Conservation (phyloP, 2,113 vertebrate species). For the Syngnathoides biaculeatus region DNA sequence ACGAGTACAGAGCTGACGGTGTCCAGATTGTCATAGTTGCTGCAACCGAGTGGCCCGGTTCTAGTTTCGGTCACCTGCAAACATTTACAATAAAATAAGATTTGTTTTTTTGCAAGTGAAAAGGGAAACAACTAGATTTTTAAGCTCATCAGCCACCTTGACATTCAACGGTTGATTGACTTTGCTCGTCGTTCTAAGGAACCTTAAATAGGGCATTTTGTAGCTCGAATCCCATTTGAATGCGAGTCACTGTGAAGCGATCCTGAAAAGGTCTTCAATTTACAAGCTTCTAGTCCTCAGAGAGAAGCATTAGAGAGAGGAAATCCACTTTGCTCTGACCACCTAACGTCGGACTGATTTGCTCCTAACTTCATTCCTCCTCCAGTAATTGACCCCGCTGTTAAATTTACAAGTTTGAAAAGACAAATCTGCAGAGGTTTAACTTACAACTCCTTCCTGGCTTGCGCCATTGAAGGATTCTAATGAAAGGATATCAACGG, state of each 20-base stretch:
- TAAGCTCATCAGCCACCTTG: not conserved
- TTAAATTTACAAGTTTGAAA: slow-evolving; percentile 8
- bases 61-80: slow-evolving; percentile 92
- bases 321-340: slow-evolving; percentile 24
- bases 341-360: slow-evolving; percentile 23
- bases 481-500: slow-evolving; percentile 37
- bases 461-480: slow-evolving; percentile 26
- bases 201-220: slow-evolving; percentile 9
- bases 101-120: not conserved
- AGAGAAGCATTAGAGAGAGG: slow-evolving; percentile 30
- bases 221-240: slow-evolving; percentile 22
- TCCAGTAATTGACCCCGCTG: slow-evolving; percentile 16
- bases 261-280: slow-evolving; percentile 32
- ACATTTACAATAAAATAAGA: not conserved
- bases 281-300: slow-evolving; percentile 21
- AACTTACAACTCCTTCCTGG: slow-evolving; percentile 14
- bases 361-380: slow-evolving; percentile 14
- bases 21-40: slow-evolving; percentile 98
- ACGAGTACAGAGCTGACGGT: slow-evolving; percentile 96
- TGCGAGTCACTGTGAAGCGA: slow-evolving; percentile 28
- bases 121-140: not conserved
- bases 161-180: slow-evolving; percentile 2
- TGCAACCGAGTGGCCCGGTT: slow-evolving; percentile 94
- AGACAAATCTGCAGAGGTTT: slow-evolving; percentile 24
- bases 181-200: slow-evolving; percentile 13